Conservation (phyloP, 2,113 vertebrate genomes). For the Acrocephalus kingi region DNA sequence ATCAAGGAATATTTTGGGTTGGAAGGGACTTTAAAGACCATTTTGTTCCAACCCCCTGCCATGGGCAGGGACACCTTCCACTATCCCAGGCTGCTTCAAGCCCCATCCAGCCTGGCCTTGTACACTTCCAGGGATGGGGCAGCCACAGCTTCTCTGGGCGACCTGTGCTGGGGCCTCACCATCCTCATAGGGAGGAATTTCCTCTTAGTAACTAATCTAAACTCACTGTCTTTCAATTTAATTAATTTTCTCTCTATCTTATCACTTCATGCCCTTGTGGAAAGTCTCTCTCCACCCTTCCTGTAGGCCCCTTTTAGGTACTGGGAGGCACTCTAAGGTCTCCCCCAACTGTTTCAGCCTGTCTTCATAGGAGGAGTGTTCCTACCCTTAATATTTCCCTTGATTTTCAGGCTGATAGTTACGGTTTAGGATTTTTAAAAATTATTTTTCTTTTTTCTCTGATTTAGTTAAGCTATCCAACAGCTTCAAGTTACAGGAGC, state of each 20-base stretch:
- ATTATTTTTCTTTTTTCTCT: not conserved
- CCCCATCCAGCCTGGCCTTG: rapidly evolving
- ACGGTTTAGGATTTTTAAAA: not conserved
- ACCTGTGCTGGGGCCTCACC: not conserved
- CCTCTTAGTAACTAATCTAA: not conserved
- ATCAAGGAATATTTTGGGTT: not conserved
- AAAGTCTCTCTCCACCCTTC: not conserved
- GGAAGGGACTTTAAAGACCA: not conserved
- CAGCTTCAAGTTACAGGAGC: not conserved
- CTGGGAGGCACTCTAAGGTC: not conserved
- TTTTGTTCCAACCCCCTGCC: not conserved
- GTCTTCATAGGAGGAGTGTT: not conserved
- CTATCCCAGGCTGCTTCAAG: not conserved
- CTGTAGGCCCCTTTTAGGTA: not conserved
- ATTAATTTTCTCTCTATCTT: not conserved
- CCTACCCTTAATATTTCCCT: not conserved
- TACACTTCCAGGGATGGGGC: not conserved
- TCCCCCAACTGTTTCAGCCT: not conserved
- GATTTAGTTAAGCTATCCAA: not conserved
- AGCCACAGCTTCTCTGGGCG: not conserved
- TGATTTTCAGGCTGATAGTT: not conserved
- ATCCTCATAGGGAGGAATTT: not conserved
- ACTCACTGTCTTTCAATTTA: not conserved
- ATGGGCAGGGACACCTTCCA: not conserved
- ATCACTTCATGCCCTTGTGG: not conserved